These are phyloP conservation scores for Platichthys flesus DNA, from an alignment of 2,113 vertebrate species.

Conservation along the genomic window DNA sequence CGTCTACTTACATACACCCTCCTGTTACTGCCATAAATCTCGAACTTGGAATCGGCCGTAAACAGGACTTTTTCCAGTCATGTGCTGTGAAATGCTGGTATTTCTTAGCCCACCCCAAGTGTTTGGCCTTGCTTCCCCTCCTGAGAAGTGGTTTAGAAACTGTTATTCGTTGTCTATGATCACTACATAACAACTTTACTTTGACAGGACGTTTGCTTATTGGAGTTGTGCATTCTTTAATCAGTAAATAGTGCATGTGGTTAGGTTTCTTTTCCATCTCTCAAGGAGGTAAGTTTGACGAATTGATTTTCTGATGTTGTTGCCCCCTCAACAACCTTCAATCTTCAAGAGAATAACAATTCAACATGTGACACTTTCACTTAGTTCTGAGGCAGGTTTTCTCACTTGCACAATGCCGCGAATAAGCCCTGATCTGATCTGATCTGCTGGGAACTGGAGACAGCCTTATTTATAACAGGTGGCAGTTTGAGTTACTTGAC, in stretches of 20 bases:
- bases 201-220: background rate
- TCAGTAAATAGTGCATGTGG: background rate
- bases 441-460: background rate
- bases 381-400: background rate
- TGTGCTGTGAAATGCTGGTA: conserved; percentile 15
- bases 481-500: background rate
- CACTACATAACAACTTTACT: background rate
- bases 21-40: conserved; percentile 20
- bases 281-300: background rate
- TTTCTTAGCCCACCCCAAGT: conserved; percentile 18
- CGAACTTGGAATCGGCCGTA: conserved; percentile 9
- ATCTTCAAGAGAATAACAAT: background rate
- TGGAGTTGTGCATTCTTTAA: background rate
- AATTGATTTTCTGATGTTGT: background rate
- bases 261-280: background rate
- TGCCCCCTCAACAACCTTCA: background rate
- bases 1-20: conserved; percentile 7
- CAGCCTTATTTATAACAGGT: background rate
- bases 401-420: no score
- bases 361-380: background rate
- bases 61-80: conserved; percentile 15
- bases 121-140: conserved; percentile 5
- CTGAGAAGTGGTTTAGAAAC: conserved; percentile 8
- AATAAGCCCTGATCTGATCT: background rate
- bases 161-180: background rate